Conservation (phyloP, 2,797 vertebrate species). For the Anguilla obscura region DNA sequence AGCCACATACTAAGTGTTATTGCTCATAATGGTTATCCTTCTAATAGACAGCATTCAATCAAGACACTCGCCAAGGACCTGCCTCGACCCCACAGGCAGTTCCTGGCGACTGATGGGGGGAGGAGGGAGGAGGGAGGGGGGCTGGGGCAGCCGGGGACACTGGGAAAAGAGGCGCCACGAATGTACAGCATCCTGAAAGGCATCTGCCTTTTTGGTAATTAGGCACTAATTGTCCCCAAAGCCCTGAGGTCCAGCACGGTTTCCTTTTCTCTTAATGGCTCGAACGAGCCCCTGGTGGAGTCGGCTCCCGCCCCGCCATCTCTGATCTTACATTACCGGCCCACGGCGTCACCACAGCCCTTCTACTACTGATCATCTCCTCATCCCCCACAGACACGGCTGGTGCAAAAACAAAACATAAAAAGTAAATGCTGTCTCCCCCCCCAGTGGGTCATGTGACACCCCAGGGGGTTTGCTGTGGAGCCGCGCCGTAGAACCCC, state of each 20-base stretch:
- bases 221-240: slow-evolving; percentile 38
- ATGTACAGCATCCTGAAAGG: slow-evolving; percentile 46
- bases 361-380: background rate
- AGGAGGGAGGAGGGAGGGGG: slow-evolving; percentile 30
- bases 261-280: slow-evolving; percentile 51
- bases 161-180: slow-evolving; percentile 41
- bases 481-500: background rate
- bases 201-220: slow-evolving; percentile 55
- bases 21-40: background rate
- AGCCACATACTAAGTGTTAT: background rate
- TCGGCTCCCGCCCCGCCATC: slow-evolving; percentile 25
- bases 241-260: slow-evolving; percentile 12
- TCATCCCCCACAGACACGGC: slow-evolving; percentile 27
- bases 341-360: slow-evolving; percentile 32
- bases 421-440: background rate
- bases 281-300: slow-evolving; percentile 53
- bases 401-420: background rate
- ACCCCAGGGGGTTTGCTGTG: background rate
- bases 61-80: slow-evolving; percentile 43
- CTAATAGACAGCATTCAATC: slow-evolving; percentile 45
- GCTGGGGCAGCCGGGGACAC: slow-evolving; percentile 24
- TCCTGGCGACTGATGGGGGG: slow-evolving; percentile 54
- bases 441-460: slow-evolving; percentile 3
- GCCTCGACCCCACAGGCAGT: slow-evolving; percentile 55
- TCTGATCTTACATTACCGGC: slow-evolving; percentile 55